phyloP scores from a whole-genome alignment of 2,888 invertebrate genomes.

The Agonopterix subpropinquella region DNA sequence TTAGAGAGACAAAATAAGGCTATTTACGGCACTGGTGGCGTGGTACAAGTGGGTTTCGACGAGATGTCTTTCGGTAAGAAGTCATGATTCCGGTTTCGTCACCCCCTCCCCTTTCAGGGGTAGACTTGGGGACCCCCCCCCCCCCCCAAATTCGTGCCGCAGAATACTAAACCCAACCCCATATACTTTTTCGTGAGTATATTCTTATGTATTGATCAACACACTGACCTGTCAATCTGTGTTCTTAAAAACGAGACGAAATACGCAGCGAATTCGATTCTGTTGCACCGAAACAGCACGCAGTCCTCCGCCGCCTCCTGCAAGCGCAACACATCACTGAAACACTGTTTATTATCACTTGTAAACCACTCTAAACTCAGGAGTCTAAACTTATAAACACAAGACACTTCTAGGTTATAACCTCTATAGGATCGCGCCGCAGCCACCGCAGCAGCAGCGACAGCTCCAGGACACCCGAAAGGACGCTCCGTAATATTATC shows the following conservation, averaged over 20 bases:
- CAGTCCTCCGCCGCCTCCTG: slow-evolving; percentile 57
- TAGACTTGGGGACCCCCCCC: too few species aligned
- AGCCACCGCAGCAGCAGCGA: slow-evolving; percentile 62
- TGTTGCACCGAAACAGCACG: slow-evolving; percentile 49
- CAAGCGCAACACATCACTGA: slow-evolving; percentile 23
- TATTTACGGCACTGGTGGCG: too few species aligned
- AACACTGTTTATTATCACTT: slow-evolving; percentile 11
- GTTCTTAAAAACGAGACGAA: slow-evolving; percentile 72
- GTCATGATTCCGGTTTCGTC: too few species aligned
- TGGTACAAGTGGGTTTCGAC: too few species aligned
- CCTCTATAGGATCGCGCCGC: slow-evolving; percentile 52
- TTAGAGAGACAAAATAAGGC: too few species aligned
- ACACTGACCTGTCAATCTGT: slow-evolving; percentile 68
- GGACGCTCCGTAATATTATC: slow-evolving; percentile 61
- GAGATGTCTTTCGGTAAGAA: too few species aligned
- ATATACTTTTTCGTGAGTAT: too few species aligned
- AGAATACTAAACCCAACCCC: too few species aligned
- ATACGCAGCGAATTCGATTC: slow-evolving; percentile 73
- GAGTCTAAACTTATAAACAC: slow-evolving; percentile 2
- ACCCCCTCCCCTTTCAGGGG: too few species aligned
- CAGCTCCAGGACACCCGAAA: slow-evolving; percentile 55
- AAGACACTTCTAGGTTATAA: slow-evolving; percentile 31
- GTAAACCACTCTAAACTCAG: slow-evolving; percentile 5
- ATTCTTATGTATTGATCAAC: too few species aligned
- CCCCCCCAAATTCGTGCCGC: too few species aligned